phyloP scores from a whole-genome alignment of 2,797 vertebrate genomes.

The Potorous gilbertii region DNA sequence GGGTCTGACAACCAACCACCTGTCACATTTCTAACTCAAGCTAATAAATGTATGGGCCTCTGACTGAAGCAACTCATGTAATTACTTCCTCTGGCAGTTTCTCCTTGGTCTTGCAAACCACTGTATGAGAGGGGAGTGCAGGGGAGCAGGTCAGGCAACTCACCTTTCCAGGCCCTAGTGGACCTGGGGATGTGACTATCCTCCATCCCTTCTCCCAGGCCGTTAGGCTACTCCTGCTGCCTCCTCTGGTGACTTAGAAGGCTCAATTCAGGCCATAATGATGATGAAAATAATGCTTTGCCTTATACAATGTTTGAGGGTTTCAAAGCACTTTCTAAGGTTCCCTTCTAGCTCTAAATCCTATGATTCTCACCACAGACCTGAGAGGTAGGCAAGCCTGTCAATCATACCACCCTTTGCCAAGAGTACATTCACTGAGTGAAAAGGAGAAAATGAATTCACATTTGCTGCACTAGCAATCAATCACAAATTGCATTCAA shows the following conservation, averaged over 20 bases:
- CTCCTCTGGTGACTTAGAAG: neutral
- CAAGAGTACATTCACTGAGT: conserved; percentile 30
- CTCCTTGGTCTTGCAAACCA: neutral
- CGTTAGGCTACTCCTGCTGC: neutral
- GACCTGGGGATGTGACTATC: neutral
- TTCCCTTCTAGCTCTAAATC: neutral
- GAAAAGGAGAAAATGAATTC: conserved; percentile 66
- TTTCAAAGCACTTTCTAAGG: neutral
- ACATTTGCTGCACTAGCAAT: conserved; percentile 83
- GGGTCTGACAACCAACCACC: neutral
- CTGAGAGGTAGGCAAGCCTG: neutral
- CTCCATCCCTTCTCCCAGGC: neutral
- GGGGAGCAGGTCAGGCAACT: neutral
- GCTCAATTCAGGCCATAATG: neutral
- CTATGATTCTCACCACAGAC: neutral
- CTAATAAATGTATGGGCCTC: neutral
- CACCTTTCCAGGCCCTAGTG: neutral
- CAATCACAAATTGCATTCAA: conserved; percentile 81
- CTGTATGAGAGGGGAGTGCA: neutral
- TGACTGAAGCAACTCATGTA: neutral
- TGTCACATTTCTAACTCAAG: neutral
- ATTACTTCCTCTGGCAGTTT: neutral
- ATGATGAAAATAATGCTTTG: neutral
- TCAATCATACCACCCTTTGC: neutral
- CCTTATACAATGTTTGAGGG: neutral